Evolutionary conservation across 2,888 invertebrate genomes (phyloP).

Genomic region (Torymus texanus): DNA sequence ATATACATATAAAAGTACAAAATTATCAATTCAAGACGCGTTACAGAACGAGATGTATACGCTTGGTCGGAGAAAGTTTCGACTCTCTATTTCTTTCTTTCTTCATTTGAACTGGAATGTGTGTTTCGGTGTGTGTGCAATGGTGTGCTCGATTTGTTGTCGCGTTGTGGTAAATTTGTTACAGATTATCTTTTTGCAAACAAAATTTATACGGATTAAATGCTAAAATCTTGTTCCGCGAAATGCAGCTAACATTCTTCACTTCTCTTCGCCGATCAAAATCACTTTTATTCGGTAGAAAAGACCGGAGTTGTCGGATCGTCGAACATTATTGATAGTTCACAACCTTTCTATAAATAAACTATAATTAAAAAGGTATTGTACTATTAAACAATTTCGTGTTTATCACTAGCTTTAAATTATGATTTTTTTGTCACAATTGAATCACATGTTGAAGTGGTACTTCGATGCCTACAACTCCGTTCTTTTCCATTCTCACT

Average conservation of each 20-base stretch:
- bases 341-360: too few relatives aligned
- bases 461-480: too few relatives aligned
- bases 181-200: background rate
- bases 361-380: too few relatives aligned
- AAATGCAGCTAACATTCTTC: slow-evolving; percentile 32
- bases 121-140: too few relatives aligned
- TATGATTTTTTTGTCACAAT: too few relatives aligned
- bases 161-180: too few relatives aligned
- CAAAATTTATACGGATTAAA: slow-evolving; percentile 7
- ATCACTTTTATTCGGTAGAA: background rate
- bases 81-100: background rate
- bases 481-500: slow-evolving; percentile 6
- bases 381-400: too few relatives aligned
- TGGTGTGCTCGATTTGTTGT: too few relatives aligned
- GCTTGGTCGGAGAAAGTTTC: slow-evolving; percentile 48
- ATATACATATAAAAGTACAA: slow-evolving; percentile 57
- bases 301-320: too few relatives aligned
- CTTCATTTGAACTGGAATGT: background rate
- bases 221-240: slow-evolving; percentile 42
- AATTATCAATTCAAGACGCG: slow-evolving; percentile 53
- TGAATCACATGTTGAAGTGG: too few relatives aligned
- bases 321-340: too few relatives aligned
- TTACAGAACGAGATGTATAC: slow-evolving; percentile 33
- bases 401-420: too few relatives aligned
- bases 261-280: background rate